Base-by-base conservation (phyloP, 1,140 invertebrate species). In the Piezodorus guildinii region DNA sequence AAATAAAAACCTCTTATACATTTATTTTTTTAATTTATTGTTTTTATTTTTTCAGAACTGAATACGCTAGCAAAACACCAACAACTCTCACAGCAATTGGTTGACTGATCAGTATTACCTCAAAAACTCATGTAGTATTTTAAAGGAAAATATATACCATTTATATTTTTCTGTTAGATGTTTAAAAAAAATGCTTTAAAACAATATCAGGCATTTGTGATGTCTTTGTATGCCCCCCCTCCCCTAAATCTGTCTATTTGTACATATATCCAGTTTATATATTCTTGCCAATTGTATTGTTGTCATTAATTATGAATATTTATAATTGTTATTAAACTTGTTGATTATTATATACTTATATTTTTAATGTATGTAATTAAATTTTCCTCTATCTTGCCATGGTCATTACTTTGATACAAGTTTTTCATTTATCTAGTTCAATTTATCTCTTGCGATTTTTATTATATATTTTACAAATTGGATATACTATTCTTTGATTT, bases 281-380 rank as follows among this genome's bases (percentile, higher is more conserved):
- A 56, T 21, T 56, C 17, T 56, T 56, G 52, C 52, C 52, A 25
- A 49, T 25, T 25, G 52, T 16, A 56, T 56, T 56, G 52, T 56
- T 56, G 52, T 56, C 19, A 16, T 56, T 56, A 23, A 49, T 49
- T 49, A 49, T 49, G 46, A 21, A 49, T 49, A 49, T 49, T 49
- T 49, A 49, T 49, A n/a, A 49, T 10, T 21, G 9, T 49, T 49
- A 39, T 39, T 12, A 12, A 39, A 39, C 6, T 39, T 39, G 34
- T 39, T 39, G 34, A 39, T 39, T 39, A 39, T 39, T 39, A 39
- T 39, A 39, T 39, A 39, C 12, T 39, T 39, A 39, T 39, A 39
- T 39, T 39, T 39, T 39, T 39, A 39, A 39, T 1, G 12, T 39
- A 39, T 39, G 34, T 39, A 39, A 39, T 39, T 10, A 5, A 19